phyloP scores from a whole-genome alignment of 1,140 invertebrate species.

The Lepidurus arcticus region DNA sequence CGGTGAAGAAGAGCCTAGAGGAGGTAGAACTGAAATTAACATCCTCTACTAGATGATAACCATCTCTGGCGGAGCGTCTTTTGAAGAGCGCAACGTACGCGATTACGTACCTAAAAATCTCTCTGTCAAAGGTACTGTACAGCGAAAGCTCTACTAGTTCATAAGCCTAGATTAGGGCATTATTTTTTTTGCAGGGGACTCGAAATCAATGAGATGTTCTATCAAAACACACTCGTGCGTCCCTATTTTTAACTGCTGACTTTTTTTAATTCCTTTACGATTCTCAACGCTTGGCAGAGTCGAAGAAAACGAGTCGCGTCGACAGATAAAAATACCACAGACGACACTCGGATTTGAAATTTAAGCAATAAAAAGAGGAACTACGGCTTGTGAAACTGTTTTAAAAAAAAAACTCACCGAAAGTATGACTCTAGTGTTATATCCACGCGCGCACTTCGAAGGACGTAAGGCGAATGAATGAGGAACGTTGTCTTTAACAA shows the following conservation, averaged over 20 bases:
- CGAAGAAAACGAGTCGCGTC: background rate
- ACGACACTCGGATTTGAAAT: background rate
- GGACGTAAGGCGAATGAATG: background rate
- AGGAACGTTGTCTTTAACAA: background rate
- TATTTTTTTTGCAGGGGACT: no score
- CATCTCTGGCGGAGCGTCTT: background rate
- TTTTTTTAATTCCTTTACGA: background rate
- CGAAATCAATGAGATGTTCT: no score
- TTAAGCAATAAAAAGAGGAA: no score
- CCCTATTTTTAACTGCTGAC: constrained; percentile 21
- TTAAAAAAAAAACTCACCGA: background rate
- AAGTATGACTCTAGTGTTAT: background rate
- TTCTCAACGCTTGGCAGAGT: background rate
- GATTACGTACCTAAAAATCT: background rate
- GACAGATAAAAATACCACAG: background rate
- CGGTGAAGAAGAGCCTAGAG: background rate
- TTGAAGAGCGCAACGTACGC: background rate
- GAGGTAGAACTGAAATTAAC: background rate
- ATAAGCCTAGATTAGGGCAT: no score
- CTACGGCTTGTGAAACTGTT: no score
- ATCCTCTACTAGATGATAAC: background rate
- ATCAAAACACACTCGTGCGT: background rate
- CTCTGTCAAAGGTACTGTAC: background rate
- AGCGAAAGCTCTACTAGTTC: background rate
- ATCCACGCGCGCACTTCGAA: background rate